Base-by-base conservation (phyloP, 1,140 invertebrate species). In the Macrobrachium rosenbergii region DNA sequence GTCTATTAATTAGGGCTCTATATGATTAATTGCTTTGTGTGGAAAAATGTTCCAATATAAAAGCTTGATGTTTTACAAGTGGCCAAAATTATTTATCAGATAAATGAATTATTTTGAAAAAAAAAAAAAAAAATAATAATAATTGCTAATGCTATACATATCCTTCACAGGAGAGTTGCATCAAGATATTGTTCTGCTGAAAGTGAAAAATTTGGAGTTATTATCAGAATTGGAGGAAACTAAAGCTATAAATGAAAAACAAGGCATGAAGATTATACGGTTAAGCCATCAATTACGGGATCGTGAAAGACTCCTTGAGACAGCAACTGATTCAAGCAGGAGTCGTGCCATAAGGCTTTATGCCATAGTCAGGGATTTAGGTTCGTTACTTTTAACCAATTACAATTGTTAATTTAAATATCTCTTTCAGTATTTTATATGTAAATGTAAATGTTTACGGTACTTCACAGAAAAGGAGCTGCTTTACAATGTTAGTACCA, bases 341-440 rank as follows among this genome's bases (percentile, higher is more conserved):
- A 58, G 78, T 19, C 52, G 85, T 63, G 78, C 85, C 16, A 75
- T 79, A 58, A 72, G 79, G 52, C 45, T 87, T 28, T 64, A 87
- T 23, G 17, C 75, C 69, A 87, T 87, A 67, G 81, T 87, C 28
- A 81, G 64, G 45, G 85, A 87, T 45, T 67, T 87, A 43, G 85
- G 85, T 87, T 21, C 10, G 82, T 59, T 14, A 16, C 45, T 45
- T 63, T 28, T 11, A n/a, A 19, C 2, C 28, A 37, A 37, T 37
- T 37, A 37, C 28, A 37, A 37, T 37, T 37, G 17, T 62, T 62
- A 0, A 43, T 62, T n/a, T 21, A 64, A 45, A 14, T 37, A 52
- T 23, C 11, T 76, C 17, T 7, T 28, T 16, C 67, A 23, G 17
- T 58, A 21, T 73, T 37, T 73, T 17, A 21, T 10, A 60, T 63